Evolutionary conservation across 2,797 vertebrate species (phyloP).

Genomic region (Acanthopagrus latus): DNA sequence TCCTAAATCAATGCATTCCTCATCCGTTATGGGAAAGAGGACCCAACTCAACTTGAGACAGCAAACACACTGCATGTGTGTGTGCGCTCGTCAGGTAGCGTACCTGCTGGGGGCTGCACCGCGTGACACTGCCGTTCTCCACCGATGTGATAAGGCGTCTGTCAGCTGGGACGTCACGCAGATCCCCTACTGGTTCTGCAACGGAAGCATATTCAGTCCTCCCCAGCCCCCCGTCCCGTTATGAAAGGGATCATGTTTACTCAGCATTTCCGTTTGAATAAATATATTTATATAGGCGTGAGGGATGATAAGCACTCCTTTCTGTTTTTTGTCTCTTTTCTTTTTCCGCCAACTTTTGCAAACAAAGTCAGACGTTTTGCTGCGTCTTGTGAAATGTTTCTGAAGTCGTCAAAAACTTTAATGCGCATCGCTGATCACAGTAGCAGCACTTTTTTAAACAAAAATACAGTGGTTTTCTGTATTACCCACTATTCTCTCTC

Average conservation of each 20-base stretch:
- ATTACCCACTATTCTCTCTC: neutral
- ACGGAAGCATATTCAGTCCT: constrained; percentile 73
- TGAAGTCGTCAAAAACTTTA: constrained; percentile 41
- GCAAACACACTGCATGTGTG: neutral
- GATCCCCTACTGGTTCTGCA: constrained; percentile 69
- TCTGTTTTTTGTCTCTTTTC: constrained; percentile 28
- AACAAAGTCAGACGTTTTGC: constrained; percentile 60
- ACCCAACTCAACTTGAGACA: constrained; percentile 12
- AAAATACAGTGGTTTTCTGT: neutral
- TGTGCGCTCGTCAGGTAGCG: constrained; percentile 10
- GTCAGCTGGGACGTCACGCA: constrained; percentile 71
- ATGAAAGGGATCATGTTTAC: constrained; percentile 72
- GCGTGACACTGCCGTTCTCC: constrained; percentile 62
- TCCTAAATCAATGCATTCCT: no score
- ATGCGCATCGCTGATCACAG: constrained; percentile 36
- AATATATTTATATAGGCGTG: constrained; percentile 66
- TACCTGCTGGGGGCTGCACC: constrained; percentile 46
- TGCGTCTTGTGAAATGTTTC: constrained; percentile 54
- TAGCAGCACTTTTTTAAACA: neutral
- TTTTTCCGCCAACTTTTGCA: constrained; percentile 47
- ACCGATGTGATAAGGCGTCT: constrained; percentile 74
- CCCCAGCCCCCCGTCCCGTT: constrained; percentile 51
- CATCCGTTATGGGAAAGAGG: neutral
- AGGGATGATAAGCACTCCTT: constrained; percentile 68
- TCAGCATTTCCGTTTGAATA: constrained; percentile 75